phyloP scores from a whole-genome alignment of 2,888 invertebrate genomes.

The Coronaproctus castanopsis region DNA sequence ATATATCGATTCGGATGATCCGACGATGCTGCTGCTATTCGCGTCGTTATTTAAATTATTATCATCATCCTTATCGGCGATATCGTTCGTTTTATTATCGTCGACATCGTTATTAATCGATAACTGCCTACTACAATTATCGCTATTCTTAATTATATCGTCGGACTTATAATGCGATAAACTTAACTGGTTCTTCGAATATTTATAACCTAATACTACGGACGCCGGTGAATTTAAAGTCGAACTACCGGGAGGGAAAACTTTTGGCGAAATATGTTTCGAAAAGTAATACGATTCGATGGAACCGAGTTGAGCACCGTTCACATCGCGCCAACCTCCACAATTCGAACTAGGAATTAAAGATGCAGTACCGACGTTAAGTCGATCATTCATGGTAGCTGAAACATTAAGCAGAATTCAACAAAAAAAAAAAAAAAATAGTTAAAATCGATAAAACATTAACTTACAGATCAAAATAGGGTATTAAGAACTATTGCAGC shows the following conservation, averaged over 20 bases:
- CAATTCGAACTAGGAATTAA: no score
- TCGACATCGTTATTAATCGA: slow-evolving; percentile 13
- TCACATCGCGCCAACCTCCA: neutral
- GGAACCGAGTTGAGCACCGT: no score
- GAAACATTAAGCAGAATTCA: no score
- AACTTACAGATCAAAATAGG: no score
- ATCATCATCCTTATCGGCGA: slow-evolving; percentile 1
- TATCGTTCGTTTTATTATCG: slow-evolving; percentile 7
- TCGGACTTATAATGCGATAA: neutral
- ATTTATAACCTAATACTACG: slow-evolving; percentile 42
- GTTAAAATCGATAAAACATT: no score
- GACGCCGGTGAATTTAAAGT: slow-evolving; percentile 65
- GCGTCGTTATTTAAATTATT: slow-evolving; percentile 6
- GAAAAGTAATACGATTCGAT: slow-evolving; percentile 5
- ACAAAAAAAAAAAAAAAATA: no score
- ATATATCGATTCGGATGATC: slow-evolving; percentile 1
- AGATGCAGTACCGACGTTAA: no score
- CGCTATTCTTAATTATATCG: neutral
- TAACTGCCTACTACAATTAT: neutral
- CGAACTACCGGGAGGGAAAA: slow-evolving; percentile 54
- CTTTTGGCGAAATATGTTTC: slow-evolving; percentile 45
- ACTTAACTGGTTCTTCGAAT: neutral
- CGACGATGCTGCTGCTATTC: slow-evolving; percentile 7
- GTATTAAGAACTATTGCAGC: no score
- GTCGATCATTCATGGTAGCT: no score